Evolutionary conservation across 2,888 invertebrate species (phyloP).

Genomic region (Dryobotodes eremita): DNA sequence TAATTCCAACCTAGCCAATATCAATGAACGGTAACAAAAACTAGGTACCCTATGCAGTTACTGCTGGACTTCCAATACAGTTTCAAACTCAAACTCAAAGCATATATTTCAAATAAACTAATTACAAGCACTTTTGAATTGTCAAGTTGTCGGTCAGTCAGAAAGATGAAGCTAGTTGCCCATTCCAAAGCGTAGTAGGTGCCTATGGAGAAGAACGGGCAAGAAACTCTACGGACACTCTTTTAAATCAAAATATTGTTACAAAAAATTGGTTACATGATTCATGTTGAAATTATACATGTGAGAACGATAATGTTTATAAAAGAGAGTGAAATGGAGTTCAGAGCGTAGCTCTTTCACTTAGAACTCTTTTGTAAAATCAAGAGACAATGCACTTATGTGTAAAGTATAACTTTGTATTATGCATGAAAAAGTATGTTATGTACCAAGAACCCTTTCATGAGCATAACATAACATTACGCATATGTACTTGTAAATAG

Average conservation of each 20-base stretch:
- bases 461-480: background rate
- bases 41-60: background rate
- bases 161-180: no score
- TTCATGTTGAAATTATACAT: no score
- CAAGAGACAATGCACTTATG: background rate
- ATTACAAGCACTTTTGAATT: no score
- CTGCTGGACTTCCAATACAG: background rate
- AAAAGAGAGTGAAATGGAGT: background rate
- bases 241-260: no score
- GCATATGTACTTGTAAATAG: no score
- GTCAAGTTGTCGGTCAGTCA: no score
- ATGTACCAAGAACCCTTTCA: background rate
- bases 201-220: no score
- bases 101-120: no score
- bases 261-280: no score
- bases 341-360: background rate
- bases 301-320: background rate
- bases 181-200: no score
- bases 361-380: background rate
- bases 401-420: background rate
- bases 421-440: background rate
- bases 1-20: background rate
- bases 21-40: slow-evolving; percentile 8
- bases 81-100: no score
- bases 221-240: no score